Evolutionary conservation across 2,888 invertebrate species (phyloP).

Genomic region (Lissocephala sabroskyi): DNA sequence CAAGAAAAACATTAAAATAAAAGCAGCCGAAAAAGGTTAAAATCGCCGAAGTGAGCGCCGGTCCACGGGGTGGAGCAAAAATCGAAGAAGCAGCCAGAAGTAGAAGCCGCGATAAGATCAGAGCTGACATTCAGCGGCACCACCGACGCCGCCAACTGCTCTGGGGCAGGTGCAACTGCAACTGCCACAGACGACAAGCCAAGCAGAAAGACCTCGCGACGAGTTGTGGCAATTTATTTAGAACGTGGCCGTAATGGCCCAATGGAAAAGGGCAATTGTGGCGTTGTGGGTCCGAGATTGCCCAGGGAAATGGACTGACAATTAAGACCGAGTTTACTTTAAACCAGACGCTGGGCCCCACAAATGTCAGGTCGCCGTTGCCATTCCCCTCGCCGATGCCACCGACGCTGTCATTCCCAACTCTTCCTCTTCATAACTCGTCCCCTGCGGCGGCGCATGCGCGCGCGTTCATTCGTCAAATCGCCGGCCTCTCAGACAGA

Average conservation of each 20-base stretch:
- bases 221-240: conserved; percentile 30
- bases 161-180: neutral
- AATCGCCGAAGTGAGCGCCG: conserved; percentile 18
- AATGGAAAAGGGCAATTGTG: conserved; percentile 41
- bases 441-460: too few relatives aligned
- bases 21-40: conserved; percentile 34
- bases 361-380: too few relatives aligned
- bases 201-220: conserved; percentile 10
- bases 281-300: conserved; percentile 28
- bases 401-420: too few relatives aligned
- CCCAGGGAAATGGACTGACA: conserved; percentile 27
- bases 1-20: neutral
- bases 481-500: too few relatives aligned
- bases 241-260: conserved; percentile 43
- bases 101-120: conserved; percentile 56
- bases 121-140: conserved; percentile 53
- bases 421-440: too few relatives aligned
- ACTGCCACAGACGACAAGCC: conserved; percentile 1
- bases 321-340: conserved; percentile 30
- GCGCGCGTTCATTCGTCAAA: too few relatives aligned
- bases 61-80: too few relatives aligned
- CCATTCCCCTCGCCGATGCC: too few relatives aligned
- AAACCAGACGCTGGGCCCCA: too few relatives aligned
- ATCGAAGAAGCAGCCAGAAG: conserved; percentile 10
- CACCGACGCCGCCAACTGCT: conserved; percentile 9